Evolutionary conservation across 2,113 vertebrate species (phyloP).

Genomic region (Hirundichthys speculiger): DNA sequence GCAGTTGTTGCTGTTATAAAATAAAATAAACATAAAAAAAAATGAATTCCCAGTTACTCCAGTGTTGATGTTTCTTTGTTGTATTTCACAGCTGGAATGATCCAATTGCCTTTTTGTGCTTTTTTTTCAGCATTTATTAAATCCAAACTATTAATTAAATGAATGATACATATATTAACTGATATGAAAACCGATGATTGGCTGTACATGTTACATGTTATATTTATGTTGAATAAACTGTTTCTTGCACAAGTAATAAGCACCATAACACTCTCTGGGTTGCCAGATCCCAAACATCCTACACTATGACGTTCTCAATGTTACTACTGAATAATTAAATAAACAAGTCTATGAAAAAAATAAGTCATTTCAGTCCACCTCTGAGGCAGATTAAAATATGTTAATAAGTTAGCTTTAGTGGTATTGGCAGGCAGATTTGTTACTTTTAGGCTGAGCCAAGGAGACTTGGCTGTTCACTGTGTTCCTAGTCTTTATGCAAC

Average conservation of each 20-base stretch:
- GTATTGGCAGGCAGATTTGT: background rate
- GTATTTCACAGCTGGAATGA: background rate
- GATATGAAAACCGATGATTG: background rate
- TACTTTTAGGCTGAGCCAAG: background rate
- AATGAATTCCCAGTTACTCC: too few species aligned
- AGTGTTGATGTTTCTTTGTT: background rate
- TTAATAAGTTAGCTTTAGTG: background rate
- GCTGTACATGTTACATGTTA: background rate
- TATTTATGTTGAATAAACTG: background rate
- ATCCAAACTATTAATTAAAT: background rate
- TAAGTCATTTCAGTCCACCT: too few species aligned
- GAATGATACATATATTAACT: background rate
- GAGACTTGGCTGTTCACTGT: constrained; percentile 7
- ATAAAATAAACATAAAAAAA: background rate
- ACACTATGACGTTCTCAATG: background rate
- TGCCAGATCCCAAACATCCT: background rate
- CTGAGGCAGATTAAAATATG: background rate
- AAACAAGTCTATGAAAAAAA: background rate
- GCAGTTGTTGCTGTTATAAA: background rate
- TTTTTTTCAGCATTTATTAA: background rate
- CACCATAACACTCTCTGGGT: background rate
- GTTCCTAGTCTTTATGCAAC: constrained; percentile 23
- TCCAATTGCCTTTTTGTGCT: background rate
- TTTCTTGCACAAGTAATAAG: constrained; percentile 1
- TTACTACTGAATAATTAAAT: background rate